Evolutionary conservation across 2,888 invertebrate genomes (phyloP).

Genomic region (Apeira syringaria): DNA sequence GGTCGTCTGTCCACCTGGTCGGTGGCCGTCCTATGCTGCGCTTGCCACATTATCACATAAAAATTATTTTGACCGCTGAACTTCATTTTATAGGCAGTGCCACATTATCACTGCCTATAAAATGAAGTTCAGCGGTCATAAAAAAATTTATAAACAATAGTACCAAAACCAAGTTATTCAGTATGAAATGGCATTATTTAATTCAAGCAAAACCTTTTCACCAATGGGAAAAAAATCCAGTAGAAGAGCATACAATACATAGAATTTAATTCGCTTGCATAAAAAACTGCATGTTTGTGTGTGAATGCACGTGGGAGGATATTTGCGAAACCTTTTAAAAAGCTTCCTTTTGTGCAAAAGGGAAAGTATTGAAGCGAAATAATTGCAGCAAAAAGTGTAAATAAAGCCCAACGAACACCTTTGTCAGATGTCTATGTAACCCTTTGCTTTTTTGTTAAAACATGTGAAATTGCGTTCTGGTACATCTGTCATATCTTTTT

Average conservation of each 20-base stretch:
- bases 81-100: too few species aligned
- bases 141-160: too few species aligned
- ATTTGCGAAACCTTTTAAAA: constrained; percentile 72
- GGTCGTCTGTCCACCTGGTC: too few species aligned
- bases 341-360: constrained; percentile 64
- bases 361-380: constrained; percentile 71
- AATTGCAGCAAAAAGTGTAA: constrained; percentile 60
- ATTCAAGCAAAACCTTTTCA: too few species aligned
- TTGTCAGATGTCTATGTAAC: constrained; percentile 53
- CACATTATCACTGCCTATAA: too few species aligned
- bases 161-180: too few species aligned
- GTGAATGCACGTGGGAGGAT: constrained; percentile 61
- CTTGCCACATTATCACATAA: too few species aligned
- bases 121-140: too few species aligned
- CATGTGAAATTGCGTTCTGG: constrained; percentile 21
- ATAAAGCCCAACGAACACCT: constrained; percentile 53
- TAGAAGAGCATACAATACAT: background rate
- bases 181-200: too few species aligned
- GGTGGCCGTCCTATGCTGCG: too few species aligned
- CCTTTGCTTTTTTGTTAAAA: constrained; percentile 44
- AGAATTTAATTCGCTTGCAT: background rate
- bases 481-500: constrained; percentile 40
- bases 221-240: too few species aligned
- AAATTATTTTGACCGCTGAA: too few species aligned
- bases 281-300: constrained; percentile 8